Percentiles rank a stretch among this genome's conserved stretches.
Evolutionary conservation across 2,888 invertebrate species (phyloP).

Genomic region (Empis stercorea): DNA sequence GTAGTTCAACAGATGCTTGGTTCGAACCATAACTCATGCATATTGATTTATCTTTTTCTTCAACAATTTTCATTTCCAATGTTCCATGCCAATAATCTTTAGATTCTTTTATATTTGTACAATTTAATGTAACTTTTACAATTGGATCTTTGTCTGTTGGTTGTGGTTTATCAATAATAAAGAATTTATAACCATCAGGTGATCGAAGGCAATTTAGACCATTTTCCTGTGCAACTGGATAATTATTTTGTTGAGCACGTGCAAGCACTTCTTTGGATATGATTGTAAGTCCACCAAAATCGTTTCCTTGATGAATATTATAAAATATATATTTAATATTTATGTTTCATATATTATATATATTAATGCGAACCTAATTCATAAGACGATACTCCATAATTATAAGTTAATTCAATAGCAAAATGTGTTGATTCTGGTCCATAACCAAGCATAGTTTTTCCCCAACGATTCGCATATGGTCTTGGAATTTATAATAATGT

Average conservation of each 20-base stretch:
- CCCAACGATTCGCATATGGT: constrained; percentile 97
- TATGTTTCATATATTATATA: not conserved
- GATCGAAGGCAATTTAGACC: constrained; percentile 55
- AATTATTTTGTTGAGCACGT: constrained; percentile 55
- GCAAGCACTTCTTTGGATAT: constrained; percentile 63
- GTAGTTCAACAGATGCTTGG: constrained; percentile 66
- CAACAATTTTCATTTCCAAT: constrained; percentile 57
- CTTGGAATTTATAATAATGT: constrained; percentile 43
- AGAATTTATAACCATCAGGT: constrained; percentile 88
- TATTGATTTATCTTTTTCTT: constrained; percentile 46
- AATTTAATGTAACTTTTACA: constrained; percentile 63
- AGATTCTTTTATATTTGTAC: constrained; percentile 62
- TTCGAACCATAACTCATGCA: constrained; percentile 56
- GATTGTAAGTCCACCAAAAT: constrained; percentile 76
- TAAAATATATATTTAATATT: too few relatives aligned
- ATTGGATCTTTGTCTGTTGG: constrained; percentile 63
- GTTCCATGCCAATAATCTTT: constrained; percentile 74
- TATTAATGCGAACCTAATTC: constrained; percentile 47
- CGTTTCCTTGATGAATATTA: constrained; percentile 44
- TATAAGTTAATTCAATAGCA: constrained; percentile 93
- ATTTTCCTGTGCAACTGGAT: constrained; percentile 56
- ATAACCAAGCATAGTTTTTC: constrained; percentile 98
- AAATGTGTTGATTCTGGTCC: constrained; percentile 91
- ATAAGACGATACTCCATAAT: constrained; percentile 84
- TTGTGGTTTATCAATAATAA: constrained; percentile 59